Evolutionary conservation across 2,888 invertebrate species (phyloP).

Genomic region (Limnephilus rhombicus): DNA sequence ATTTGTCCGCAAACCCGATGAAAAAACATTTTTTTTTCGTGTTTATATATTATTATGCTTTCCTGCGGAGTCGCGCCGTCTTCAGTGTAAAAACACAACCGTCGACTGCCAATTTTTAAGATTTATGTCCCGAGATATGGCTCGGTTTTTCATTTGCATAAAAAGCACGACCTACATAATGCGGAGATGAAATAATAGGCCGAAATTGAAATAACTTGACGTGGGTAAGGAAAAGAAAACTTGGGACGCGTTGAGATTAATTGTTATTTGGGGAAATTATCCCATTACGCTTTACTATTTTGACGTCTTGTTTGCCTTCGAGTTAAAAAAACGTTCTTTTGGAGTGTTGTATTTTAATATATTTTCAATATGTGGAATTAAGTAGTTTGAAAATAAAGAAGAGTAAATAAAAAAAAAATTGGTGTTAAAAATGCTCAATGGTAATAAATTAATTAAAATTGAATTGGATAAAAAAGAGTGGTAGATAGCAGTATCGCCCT

Average conservation of each 20-base stretch:
- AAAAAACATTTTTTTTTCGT: not conserved
- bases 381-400: not conserved
- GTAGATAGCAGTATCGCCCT: not conserved
- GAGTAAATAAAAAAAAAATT: not conserved
- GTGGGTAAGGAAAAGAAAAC: conserved; percentile 5
- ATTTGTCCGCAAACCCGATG: not conserved
- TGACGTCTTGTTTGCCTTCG: not conserved
- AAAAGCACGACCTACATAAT: conserved; percentile 25
- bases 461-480: not conserved
- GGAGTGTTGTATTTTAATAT: not conserved
- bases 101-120: conserved; percentile 29
- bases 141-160: conserved; percentile 23
- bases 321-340: not conserved
- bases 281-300: not conserved
- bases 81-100: conserved; percentile 14
- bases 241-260: not conserved
- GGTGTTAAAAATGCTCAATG: too few relatives aligned
- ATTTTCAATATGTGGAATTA: not conserved
- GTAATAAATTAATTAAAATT: too few relatives aligned
- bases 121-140: conserved; percentile 22
- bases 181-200: not conserved
- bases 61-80: not conserved
- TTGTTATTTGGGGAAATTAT: not conserved
- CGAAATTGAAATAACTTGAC: conserved; percentile 4
- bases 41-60: not conserved